These are phyloP conservation scores for Junco hyemalis DNA, from an alignment of 2,113 vertebrate species.

Conservation along the genomic window DNA sequence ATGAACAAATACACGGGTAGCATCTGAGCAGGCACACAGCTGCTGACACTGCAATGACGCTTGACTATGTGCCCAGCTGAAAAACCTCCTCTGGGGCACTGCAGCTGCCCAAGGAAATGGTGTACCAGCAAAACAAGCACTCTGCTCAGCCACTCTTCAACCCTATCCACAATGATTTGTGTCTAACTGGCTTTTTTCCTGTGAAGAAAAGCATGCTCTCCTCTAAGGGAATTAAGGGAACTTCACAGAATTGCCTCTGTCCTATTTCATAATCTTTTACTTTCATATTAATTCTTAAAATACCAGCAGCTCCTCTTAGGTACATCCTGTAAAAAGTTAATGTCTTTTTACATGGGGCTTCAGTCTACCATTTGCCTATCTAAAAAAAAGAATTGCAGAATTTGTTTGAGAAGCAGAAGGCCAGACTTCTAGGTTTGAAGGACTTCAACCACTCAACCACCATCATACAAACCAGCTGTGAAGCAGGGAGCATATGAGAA, in stretches of 20 bases:
- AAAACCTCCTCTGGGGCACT: neutral
- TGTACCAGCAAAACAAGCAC: neutral
- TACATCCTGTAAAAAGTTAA: neutral
- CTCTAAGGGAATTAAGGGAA: neutral
- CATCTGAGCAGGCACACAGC: conserved; percentile 26
- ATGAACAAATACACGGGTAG: neutral
- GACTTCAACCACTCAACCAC: neutral
- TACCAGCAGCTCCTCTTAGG: neutral
- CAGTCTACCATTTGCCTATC: neutral
- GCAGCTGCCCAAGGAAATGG: conserved; percentile 19
- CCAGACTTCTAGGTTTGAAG: neutral
- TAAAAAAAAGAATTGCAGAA: neutral
- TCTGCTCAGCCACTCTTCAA: neutral
- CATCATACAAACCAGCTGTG: neutral
- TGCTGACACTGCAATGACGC: neutral
- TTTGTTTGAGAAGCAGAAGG: neutral
- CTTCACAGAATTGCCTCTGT: neutral
- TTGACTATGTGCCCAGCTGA: neutral
- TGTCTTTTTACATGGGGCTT: neutral
- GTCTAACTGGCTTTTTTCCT: neutral
- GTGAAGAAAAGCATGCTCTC: neutral
- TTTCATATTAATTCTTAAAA: conserved; percentile 4
- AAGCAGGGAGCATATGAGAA: neutral
- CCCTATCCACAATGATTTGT: neutral
- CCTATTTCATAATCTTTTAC: neutral